A percentile compares a stretch with the other conserved stretches of the same genome.
phyloP scores from a whole-genome alignment of 1,140 invertebrate genomes.

The Leucophenga varia region DNA sequence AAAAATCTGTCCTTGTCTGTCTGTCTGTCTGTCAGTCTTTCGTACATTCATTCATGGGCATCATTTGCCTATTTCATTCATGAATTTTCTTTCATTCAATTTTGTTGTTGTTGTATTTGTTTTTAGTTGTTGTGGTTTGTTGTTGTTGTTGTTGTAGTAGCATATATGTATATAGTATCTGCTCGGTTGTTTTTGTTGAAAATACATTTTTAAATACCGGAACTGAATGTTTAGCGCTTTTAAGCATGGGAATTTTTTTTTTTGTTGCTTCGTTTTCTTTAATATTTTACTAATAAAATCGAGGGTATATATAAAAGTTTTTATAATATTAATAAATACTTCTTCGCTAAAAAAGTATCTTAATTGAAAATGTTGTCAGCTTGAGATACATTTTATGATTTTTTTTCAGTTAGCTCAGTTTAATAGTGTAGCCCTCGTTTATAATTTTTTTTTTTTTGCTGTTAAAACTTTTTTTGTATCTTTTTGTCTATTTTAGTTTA shows the following conservation, averaged over 20 bases:
- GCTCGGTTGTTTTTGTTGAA: slow-evolving; percentile 28
- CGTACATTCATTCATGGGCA: slow-evolving; percentile 21
- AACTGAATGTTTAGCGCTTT: slow-evolving; percentile 54
- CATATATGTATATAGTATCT: too few relatives aligned
- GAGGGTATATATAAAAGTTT: too few relatives aligned
- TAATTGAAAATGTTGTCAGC: too few relatives aligned
- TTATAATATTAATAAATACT: too few relatives aligned
- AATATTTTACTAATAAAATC: too few relatives aligned
- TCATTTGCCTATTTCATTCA: slow-evolving; percentile 47
- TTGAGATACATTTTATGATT: too few relatives aligned
- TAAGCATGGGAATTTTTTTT: slow-evolving; percentile 52
- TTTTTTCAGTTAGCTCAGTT: too few relatives aligned
- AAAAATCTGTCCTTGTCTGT: too few relatives aligned
- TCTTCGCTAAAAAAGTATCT: too few relatives aligned
- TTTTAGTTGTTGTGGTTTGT: slow-evolving; percentile 11
- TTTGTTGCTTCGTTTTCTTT: slow-evolving; percentile 9
- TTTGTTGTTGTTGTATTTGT: slow-evolving; percentile 11
- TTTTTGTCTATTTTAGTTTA: slow-evolving; percentile 21
- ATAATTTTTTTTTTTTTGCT: too few relatives aligned
- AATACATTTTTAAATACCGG: slow-evolving; percentile 52
- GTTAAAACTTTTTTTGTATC: too few relatives aligned
- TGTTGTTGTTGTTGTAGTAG: slow-evolving; percentile 20
- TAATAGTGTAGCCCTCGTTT: too few relatives aligned
- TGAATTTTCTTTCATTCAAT: slow-evolving; percentile 53
- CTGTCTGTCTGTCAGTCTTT: slow-evolving; percentile 11